Percentiles rank a stretch among this genome's conserved stretches.
These are phyloP conservation scores for Mimumesa dahlbomi DNA, from an alignment of 2,888 invertebrate genomes.

Conservation along the genomic window DNA sequence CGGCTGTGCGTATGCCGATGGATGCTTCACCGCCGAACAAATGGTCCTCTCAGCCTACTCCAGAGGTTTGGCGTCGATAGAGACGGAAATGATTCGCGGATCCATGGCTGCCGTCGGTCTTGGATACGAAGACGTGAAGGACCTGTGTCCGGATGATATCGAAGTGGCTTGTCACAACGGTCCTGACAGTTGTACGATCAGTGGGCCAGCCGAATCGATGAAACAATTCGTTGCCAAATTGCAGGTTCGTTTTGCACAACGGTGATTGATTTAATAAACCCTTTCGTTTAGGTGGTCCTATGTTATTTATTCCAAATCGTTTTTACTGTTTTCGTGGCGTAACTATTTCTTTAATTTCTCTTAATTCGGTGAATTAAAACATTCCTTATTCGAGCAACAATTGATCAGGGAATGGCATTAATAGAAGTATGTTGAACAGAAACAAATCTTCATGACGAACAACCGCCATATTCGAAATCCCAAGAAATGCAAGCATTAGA, in stretches of 20 bases:
- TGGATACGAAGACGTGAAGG: slow-evolving; percentile 83
- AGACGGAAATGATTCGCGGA: slow-evolving; percentile 82
- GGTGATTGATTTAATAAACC: not conserved
- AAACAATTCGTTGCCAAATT: slow-evolving; percentile 85
- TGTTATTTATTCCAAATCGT: too few species aligned
- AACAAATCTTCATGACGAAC: too few species aligned
- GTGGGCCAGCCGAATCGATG: slow-evolving; percentile 89
- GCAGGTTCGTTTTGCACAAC: slow-evolving; percentile 58
- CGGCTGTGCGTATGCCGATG: slow-evolving; percentile 97
- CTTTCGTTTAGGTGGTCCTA: too few species aligned
- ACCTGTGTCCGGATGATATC: slow-evolving; percentile 87
- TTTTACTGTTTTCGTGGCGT: too few species aligned
- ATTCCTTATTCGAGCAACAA: too few species aligned
- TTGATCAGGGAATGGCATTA: too few species aligned
- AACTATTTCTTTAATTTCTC: too few species aligned
- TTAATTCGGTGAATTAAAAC: too few species aligned
- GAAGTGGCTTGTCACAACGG: slow-evolving; percentile 95
- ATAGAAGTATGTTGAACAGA: too few species aligned
- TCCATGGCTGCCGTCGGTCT: slow-evolving; percentile 94
- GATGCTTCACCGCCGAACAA: slow-evolving; percentile 86
- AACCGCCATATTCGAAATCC: too few species aligned
- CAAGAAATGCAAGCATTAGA: too few species aligned
- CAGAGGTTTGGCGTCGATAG: slow-evolving; percentile 72
- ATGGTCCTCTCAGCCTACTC: slow-evolving; percentile 73
- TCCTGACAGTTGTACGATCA: slow-evolving; percentile 92